Base-by-base conservation (phyloP, 2,888 invertebrate species). In the Chouioia cunea region DNA sequence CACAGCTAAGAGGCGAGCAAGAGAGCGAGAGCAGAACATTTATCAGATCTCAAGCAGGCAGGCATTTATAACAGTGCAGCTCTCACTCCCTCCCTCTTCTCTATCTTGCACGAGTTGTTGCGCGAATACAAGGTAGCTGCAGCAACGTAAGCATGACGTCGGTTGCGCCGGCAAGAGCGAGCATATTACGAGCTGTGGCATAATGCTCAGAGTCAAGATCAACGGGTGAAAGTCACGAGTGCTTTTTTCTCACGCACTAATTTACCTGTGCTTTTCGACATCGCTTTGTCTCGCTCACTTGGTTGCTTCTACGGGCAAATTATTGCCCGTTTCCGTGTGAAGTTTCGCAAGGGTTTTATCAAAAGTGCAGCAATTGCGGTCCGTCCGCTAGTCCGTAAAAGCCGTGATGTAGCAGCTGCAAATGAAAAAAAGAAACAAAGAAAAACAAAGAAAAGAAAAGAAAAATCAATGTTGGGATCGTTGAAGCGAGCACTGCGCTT, bases 241-340 rank as follows among this genome's bases (percentile, higher is more conserved):
- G 20, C 47, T 27, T 44, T 47, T 64, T 68, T 68, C 72, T 68
- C 68, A 68, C 65, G 64, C 52, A 47, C 54, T 58, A 27, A 50
- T 57, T 53, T 66, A 54, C 52, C 53, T 43, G 23, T 18, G 43
- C 46, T 54, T 67, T 60, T 67, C 54, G 50, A 58, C 56, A 22
- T 8, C 23, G 46, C 27, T 57, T 20, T 57, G 57, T 65, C 27
- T 20, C n/a, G 36, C 50, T 50, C 50, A 36, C 10, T 36, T 12
- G 36, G 10, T 15, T 4, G 0, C 15, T n/a, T 4, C n/a, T 18
- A 10, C 50, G 18, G 27, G 22, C 16, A 43, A 58, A 57, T 68
- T 57, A 57, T 70, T 70, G 20, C 47, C 12, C 48, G 48, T 70
- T 65, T 65, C 65, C 65, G 65, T 70, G 70, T 60, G 65, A 70